Conservation (phyloP, 1,140 invertebrate species). For the Pseudomyrmex concolor region DNA sequence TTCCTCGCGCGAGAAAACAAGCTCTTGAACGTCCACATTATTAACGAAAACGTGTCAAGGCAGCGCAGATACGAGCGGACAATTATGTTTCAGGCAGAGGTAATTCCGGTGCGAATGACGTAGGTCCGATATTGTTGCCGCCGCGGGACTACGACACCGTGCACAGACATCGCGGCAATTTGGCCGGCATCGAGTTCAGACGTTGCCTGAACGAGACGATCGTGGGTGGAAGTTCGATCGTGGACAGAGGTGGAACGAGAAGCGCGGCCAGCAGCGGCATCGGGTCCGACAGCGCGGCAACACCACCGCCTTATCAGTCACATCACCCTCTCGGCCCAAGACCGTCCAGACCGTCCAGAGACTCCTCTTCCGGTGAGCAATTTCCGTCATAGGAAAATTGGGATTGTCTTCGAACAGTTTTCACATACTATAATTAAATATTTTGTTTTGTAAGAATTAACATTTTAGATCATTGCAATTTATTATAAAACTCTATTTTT, state of each 20-base stretch:
- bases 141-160: slow-evolving; percentile 97
- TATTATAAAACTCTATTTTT: too few species aligned
- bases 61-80: slow-evolving; percentile 1
- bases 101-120: slow-evolving; percentile 83
- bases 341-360: slow-evolving; percentile 82
- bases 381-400: background rate
- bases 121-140: slow-evolving; percentile 93
- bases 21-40: background rate
- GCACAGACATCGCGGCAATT: slow-evolving; percentile 92
- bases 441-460: background rate
- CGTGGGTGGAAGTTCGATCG: slow-evolving; percentile 85
- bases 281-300: slow-evolving; percentile 94
- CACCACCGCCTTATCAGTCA: slow-evolving; percentile 86
- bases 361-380: slow-evolving; percentile 83
- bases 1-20: background rate
- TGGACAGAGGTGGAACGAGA: slow-evolving; percentile 83
- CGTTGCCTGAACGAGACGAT: slow-evolving; percentile 90
- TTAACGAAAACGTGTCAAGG: slow-evolving; percentile 43
- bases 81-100: slow-evolving; percentile 75
- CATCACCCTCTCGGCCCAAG: slow-evolving; percentile 81
- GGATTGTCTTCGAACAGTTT: background rate
- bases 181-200: slow-evolving; percentile 92
- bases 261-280: slow-evolving; percentile 89
- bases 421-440: background rate
- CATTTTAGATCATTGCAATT: too few species aligned